phyloP scores from a whole-genome alignment of 2,888 invertebrate genomes.

The Nowickia ferox region DNA sequence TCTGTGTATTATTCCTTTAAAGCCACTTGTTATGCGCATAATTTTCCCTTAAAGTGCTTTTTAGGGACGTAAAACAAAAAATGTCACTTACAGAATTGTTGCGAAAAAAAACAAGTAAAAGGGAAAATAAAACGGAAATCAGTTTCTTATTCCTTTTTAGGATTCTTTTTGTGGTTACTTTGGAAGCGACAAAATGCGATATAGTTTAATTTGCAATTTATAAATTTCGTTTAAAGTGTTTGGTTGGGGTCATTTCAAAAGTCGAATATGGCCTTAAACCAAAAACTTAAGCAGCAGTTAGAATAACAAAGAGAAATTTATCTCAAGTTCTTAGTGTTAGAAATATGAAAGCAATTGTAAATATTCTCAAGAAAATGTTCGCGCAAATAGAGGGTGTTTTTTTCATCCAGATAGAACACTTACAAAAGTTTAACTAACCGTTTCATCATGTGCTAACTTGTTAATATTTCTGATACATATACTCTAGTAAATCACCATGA shows the following conservation, averaged over 20 bases:
- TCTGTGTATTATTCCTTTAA: constrained; percentile 62
- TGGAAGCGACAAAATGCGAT: constrained; percentile 9
- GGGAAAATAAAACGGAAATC: constrained; percentile 35
- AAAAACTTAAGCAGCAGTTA: neutral
- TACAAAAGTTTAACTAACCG: no score
- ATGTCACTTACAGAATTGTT: constrained; percentile 62
- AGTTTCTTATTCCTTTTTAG: constrained; percentile 22
- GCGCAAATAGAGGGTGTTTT: no score
- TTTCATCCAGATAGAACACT: no score
- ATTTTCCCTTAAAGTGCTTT: constrained; percentile 63
- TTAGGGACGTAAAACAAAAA: constrained; percentile 64
- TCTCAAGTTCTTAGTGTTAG: neutral
- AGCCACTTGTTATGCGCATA: constrained; percentile 71
- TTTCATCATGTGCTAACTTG: no score
- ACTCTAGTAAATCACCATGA: no score
- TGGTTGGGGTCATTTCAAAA: constrained; percentile 27
- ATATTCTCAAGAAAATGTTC: no score
- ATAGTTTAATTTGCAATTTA: constrained; percentile 48
- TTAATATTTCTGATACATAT: no score
- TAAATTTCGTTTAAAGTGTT: constrained; percentile 22
- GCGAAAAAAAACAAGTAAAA: constrained; percentile 23
- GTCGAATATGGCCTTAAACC: neutral
- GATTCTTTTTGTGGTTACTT: constrained; percentile 1
- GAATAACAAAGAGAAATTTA: neutral
- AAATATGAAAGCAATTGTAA: no score